Conservation (phyloP, 2,797 vertebrate genomes). For the Myripristis jacobus region DNA sequence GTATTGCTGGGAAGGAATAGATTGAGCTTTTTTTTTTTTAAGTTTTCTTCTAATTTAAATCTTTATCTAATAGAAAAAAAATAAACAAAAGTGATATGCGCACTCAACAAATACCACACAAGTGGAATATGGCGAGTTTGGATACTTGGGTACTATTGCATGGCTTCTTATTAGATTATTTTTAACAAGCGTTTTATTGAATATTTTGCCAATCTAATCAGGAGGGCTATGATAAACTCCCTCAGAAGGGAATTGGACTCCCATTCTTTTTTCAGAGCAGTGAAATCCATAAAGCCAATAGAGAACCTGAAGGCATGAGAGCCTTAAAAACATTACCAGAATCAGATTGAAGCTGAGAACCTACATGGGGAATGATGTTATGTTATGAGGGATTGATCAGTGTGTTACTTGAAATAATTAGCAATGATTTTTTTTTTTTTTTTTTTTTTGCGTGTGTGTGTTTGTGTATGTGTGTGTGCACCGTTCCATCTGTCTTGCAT, state of each 20-base stretch:
- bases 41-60: slow-evolving; percentile 61
- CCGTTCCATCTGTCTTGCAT: slow-evolving; percentile 36
- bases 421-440: slow-evolving; percentile 96
- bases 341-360: slow-evolving; percentile 88
- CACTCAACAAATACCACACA: slow-evolving; percentile 47
- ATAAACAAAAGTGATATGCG: slow-evolving; percentile 43
- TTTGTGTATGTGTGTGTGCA: slow-evolving; percentile 47
- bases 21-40: slow-evolving; percentile 51
- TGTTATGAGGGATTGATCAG: slow-evolving; percentile 96
- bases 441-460: slow-evolving; percentile 43
- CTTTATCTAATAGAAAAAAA: slow-evolving; percentile 48
- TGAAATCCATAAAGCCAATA: slow-evolving; percentile 91
- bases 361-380: slow-evolving; percentile 90
- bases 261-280: slow-evolving; percentile 82
- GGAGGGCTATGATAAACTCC: slow-evolving; percentile 78
- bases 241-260: slow-evolving; percentile 59
- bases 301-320: slow-evolving; percentile 85
- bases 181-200: slow-evolving; percentile 78
- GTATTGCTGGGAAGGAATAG: slow-evolving; percentile 45
- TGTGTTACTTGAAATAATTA: slow-evolving; percentile 96
- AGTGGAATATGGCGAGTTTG: slow-evolving; percentile 44
- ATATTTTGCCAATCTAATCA: slow-evolving; percentile 80
- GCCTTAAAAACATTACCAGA: slow-evolving; percentile 91
- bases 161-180: slow-evolving; percentile 76
- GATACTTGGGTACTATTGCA: slow-evolving; percentile 57